These are phyloP conservation scores for Poliocrania exsul DNA, from an alignment of 2,797 vertebrate species.

Conservation along the genomic window DNA sequence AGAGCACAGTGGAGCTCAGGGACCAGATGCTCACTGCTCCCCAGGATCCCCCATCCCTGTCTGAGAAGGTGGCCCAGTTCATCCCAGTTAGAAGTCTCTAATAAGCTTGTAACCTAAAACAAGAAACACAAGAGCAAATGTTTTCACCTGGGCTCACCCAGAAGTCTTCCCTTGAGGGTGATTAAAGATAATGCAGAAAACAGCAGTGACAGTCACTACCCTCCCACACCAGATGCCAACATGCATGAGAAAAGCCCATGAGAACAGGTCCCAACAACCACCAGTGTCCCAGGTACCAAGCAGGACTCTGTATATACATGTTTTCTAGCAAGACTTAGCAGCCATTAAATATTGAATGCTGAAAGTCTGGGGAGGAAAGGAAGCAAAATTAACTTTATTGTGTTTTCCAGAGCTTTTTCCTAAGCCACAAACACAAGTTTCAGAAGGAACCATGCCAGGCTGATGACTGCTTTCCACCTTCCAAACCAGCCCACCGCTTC, in stretches of 20 bases:
- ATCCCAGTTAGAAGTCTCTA: neutral
- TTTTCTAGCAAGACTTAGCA: neutral
- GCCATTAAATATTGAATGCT: accelerated
- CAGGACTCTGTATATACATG: neutral
- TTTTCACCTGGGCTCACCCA: neutral
- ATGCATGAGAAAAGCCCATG: neutral
- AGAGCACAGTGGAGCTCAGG: neutral
- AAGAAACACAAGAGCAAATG: neutral
- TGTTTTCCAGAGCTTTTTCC: neutral
- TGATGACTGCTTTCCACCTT: neutral
- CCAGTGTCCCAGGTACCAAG: accelerated
- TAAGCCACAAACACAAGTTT: neutral
- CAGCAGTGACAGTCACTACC: neutral
- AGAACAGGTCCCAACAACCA: neutral
- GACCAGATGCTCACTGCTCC: neutral
- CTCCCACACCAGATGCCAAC: neutral
- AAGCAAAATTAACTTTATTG: neutral
- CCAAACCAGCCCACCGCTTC: neutral
- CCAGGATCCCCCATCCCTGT: accelerated
- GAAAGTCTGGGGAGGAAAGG: neutral
- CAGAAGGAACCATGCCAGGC: accelerated
- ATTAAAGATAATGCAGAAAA: neutral
- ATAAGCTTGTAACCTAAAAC: neutral
- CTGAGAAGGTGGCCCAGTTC: neutral
- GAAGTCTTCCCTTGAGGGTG: neutral